A percentile compares a stretch with the other conserved stretches of the same genome.
Evolutionary conservation across 2,113 vertebrate species (phyloP).

Genomic region (human): DNA sequence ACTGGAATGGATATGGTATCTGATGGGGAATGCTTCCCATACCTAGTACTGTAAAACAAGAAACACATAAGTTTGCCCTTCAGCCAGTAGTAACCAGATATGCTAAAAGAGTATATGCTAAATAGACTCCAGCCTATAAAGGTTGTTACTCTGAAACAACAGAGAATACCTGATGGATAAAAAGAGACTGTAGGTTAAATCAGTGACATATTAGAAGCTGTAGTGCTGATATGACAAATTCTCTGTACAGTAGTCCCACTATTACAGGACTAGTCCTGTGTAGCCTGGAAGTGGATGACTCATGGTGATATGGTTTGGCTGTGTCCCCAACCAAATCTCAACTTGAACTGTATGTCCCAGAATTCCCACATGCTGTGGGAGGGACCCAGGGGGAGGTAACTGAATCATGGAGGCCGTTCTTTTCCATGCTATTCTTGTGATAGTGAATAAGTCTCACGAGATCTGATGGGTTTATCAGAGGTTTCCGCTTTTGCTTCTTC

Average conservation of each 20-base stretch:
- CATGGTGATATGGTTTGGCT: no score
- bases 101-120: background rate
- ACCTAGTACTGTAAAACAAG: background rate
- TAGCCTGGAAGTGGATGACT: background rate
- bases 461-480: no score
- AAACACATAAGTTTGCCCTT: background rate
- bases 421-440: no score
- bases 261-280: background rate
- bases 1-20: background rate
- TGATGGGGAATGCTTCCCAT: background rate
- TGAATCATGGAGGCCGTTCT: no score
- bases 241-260: background rate
- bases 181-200: background rate
- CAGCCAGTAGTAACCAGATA: background rate
- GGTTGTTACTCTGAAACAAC: background rate
- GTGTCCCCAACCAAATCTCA: no score
- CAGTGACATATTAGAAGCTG: background rate
- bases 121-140: background rate
- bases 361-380: no score
- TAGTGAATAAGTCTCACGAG: no score
- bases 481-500: no score
- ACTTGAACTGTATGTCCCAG: no score
- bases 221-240: background rate
- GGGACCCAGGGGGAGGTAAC: no score
- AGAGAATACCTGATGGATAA: background rate